Evolutionary conservation across 2,797 vertebrate species (phyloP), one percentile per base, ranked within the genome.

Genomic region (Sparidentex hasta): DNA sequence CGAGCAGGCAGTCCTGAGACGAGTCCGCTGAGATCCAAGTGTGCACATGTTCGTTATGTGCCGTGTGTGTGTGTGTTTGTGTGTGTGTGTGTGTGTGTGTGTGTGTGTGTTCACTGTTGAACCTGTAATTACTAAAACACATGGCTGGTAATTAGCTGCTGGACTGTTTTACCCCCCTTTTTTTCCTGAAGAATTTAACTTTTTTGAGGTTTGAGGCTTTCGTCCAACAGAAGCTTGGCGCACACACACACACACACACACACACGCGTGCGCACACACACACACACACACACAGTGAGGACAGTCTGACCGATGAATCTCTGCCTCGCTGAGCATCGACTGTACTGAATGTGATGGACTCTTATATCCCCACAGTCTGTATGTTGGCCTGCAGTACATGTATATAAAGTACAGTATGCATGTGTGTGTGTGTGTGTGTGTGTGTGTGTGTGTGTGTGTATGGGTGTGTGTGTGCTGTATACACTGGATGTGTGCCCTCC

Each of bases 401-500:
- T 38, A 50, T 5, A 38, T 18, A 23, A 9, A 43, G 43, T 21
- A 41, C 33, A 43, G 17, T 55, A 23, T 18, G 20, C 48, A 43
- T 56, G 66, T 16, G 6, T 66, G 13, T 62, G 17, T 84, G 86
- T 89, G 61, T 54, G 71, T 88, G 81, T 56, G 6, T 66, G 57
- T 63, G 25, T 59, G 62, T 64, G 38, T 52, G 20, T 48, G 76
- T 63, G 33, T 74, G 23, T 56, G 6, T 59, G 62, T 64, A 27
- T 52, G 20, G 44, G 76, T 63, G 33, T 74, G 66, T 16, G 6
- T 66, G 13, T 62, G 17, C 9, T 74, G 66, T 76, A 29, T 69
- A 77, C 58, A 56, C 77, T 85, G 85, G 76, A 71, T 16, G 44
- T 0, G 27, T 75, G 90, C 74, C 79, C 85, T 88, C 55, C n/a